Evolutionary conservation across 2,797 vertebrate species (phyloP).

Genomic region (Miichthys miiuy): DNA sequence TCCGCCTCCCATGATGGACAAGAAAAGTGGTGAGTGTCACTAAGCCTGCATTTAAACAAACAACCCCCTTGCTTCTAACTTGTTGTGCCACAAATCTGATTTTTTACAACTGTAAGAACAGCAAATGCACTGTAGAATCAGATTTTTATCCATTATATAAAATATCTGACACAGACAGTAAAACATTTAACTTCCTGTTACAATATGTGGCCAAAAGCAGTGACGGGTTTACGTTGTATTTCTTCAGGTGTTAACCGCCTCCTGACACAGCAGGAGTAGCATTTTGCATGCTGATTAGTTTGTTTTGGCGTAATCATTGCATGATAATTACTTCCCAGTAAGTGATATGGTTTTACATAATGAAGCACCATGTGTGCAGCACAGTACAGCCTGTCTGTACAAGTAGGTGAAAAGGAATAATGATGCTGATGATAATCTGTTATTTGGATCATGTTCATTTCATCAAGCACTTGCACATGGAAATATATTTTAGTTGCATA

Average conservation of each 20-base stretch:
- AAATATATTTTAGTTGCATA: constrained; percentile 8
- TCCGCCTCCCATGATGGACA: constrained; percentile 86
- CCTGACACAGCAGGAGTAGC: constrained; percentile 53
- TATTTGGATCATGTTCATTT: constrained; percentile 48
- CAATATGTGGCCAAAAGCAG: constrained; percentile 16
- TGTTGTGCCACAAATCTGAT: neutral
- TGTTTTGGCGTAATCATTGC: constrained; percentile 75
- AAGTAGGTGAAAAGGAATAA: constrained; percentile 49
- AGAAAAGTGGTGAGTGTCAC: constrained; percentile 86
- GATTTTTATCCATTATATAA: constrained; percentile 2
- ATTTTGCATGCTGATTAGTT: constrained; percentile 73
- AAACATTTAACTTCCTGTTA: constrained; percentile 18
- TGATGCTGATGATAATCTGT: constrained; percentile 49
- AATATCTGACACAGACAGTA: constrained; percentile 16
- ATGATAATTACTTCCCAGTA: constrained; percentile 74
- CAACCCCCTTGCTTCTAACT: constrained; percentile 15
- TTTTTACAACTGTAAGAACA: constrained; percentile 4
- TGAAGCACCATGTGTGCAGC: constrained; percentile 59
- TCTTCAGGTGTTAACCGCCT: constrained; percentile 52
- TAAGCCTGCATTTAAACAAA: constrained; percentile 37
- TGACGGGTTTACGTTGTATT: constrained; percentile 31
- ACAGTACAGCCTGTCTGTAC: constrained; percentile 51
- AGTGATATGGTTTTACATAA: constrained; percentile 78
- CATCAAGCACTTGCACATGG: constrained; percentile 24
- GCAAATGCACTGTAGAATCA: neutral